A percentile compares a stretch with the other conserved stretches of the same genome.
These are phyloP conservation scores for Pemphredon lugubris DNA, from an alignment of 2,888 invertebrate genomes.

Conservation along the genomic window DNA sequence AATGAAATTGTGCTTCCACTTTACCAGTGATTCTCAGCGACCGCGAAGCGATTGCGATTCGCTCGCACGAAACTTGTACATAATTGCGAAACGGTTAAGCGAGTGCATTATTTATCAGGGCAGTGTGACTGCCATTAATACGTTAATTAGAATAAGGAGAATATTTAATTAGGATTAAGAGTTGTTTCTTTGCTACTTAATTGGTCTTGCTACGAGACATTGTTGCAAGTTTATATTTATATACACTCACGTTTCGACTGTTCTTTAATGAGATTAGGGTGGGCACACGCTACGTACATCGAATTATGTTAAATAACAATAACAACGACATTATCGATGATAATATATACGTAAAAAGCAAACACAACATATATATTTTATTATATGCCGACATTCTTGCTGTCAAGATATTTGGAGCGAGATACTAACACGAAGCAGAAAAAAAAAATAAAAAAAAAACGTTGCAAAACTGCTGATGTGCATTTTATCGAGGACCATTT, in stretches of 20 bases:
- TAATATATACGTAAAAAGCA: conserved; percentile 12
- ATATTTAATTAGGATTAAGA: conserved; percentile 56
- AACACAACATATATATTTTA: conserved; percentile 46
- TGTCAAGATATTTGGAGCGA: conserved; percentile 40
- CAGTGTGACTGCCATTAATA: conserved; percentile 14
- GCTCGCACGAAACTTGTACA: conserved; percentile 27
- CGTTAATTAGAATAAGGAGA: conserved; percentile 41
- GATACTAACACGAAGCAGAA: conserved; percentile 44
- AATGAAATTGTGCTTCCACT: conserved; percentile 34
- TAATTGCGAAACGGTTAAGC: conserved; percentile 34
- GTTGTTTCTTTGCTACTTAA: conserved; percentile 42
- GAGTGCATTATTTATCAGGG: conserved; percentile 27
- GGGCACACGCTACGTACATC: conserved; percentile 7
- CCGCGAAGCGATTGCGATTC: conserved; percentile 18
- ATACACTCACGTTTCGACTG: conserved; percentile 30
- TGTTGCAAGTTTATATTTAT: conserved; percentile 55
- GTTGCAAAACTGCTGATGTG: background rate
- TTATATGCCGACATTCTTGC: conserved; percentile 44
- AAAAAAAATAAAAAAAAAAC: conserved; percentile 45
- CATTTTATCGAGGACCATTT: conserved; percentile 2
- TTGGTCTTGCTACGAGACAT: conserved; percentile 35
- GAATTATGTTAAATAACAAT: conserved; percentile 22
- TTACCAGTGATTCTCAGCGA: conserved; percentile 16
- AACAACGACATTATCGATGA: conserved; percentile 15
- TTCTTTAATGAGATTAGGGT: conserved; percentile 55